A percentile compares a stretch with the other conserved stretches of the same genome.
Evolutionary conservation across 1,140 invertebrate genomes (phyloP).

Genomic region (Ceratina japonica): DNA sequence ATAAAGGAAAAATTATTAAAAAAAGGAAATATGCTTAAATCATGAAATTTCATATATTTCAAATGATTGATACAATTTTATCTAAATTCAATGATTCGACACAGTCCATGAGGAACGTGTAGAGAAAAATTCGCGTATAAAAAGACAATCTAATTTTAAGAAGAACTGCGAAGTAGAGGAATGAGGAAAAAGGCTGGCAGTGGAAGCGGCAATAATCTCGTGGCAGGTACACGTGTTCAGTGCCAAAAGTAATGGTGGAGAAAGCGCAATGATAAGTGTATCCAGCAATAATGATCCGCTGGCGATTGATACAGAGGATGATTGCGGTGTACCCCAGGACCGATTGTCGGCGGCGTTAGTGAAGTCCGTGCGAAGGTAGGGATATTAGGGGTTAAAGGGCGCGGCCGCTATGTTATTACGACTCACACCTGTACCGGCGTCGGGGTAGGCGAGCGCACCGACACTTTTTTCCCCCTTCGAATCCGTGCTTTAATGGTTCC

Average conservation of each 20-base stretch:
- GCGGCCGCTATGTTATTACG: conserved; percentile 76
- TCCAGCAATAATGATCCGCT: conserved; percentile 73
- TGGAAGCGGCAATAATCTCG: no score
- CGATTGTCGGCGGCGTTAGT: conserved; percentile 74
- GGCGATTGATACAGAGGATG: conserved; percentile 77
- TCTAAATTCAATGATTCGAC: not conserved
- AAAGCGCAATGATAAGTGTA: conserved; percentile 72
- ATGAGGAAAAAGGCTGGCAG: not conserved
- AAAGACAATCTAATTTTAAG: not conserved
- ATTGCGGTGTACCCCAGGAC: conserved; percentile 71
- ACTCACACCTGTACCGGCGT: conserved; percentile 75
- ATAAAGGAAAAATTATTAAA: no score
- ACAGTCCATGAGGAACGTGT: no score
- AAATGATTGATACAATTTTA: no score
- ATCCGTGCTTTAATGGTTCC: conserved; percentile 59
- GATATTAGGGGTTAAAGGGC: conserved; percentile 73
- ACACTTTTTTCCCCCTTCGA: conserved; percentile 54
- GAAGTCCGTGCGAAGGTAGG: conserved; percentile 68
- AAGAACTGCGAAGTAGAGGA: not conserved
- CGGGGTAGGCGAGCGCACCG: conserved; percentile 54
- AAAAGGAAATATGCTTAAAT: no score
- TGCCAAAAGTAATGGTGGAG: conserved; percentile 23
- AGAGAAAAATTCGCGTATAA: not conserved
- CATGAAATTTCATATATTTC: no score
- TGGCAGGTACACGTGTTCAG: not conserved